A percentile compares a stretch with the other conserved stretches of the same genome.
Conservation (phyloP, 1,140 invertebrate genomes). For the Leptinotarsa defecta region DNA sequence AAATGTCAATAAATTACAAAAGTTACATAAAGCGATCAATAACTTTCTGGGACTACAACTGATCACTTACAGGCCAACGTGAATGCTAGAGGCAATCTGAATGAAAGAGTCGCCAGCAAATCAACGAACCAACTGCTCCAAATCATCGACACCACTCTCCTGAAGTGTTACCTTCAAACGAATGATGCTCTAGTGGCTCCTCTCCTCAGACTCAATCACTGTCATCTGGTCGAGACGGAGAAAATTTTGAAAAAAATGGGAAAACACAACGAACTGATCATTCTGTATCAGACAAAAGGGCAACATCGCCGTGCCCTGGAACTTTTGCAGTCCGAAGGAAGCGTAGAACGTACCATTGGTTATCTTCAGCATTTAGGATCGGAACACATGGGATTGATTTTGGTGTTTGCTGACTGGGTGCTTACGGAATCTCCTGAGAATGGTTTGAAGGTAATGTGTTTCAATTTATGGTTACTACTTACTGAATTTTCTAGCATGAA, state of each 20-base stretch:
- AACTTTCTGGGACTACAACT: neutral
- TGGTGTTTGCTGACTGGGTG: slow-evolving; percentile 95
- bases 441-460: slow-evolving; percentile 68
- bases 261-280: slow-evolving; percentile 92
- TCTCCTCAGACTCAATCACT: slow-evolving; percentile 90
- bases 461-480: neutral
- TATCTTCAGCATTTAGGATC: slow-evolving; percentile 89
- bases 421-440: slow-evolving; percentile 84
- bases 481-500: neutral
- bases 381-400: slow-evolving; percentile 88
- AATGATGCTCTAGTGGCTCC: slow-evolving; percentile 93
- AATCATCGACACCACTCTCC: slow-evolving; percentile 93
- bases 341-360: slow-evolving; percentile 81
- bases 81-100: slow-evolving; percentile 53
- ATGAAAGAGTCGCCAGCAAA: slow-evolving; percentile 50
- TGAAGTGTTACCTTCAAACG: slow-evolving; percentile 96
- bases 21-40: neutral
- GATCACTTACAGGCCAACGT: slow-evolving; percentile 28
- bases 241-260: slow-evolving; percentile 82
- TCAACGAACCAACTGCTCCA: slow-evolving; percentile 72
- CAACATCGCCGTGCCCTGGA: slow-evolving; percentile 91
- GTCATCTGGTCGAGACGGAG: slow-evolving; percentile 93
- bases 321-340: slow-evolving; percentile 78
- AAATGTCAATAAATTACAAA: neutral
- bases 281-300: slow-evolving; percentile 92